phyloP scores from a whole-genome alignment of 2,797 vertebrate species.

The Lates japonicus region DNA sequence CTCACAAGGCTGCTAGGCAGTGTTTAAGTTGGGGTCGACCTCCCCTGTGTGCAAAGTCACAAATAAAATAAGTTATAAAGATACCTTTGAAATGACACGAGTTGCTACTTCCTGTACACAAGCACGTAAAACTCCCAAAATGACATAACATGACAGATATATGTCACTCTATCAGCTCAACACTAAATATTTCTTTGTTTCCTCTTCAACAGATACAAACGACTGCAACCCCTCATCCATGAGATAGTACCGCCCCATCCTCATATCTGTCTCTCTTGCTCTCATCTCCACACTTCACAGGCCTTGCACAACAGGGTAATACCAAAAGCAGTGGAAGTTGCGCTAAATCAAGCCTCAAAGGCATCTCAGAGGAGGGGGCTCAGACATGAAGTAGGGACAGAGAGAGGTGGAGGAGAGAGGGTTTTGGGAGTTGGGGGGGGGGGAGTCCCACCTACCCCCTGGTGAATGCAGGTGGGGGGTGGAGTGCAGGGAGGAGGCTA shows the following conservation, averaged over 20 bases:
- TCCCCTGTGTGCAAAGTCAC: too few species aligned
- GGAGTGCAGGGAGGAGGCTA: constrained; percentile 33
- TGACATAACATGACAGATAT: too few species aligned
- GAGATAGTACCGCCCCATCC: constrained; percentile 87
- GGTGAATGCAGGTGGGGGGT: constrained; percentile 75
- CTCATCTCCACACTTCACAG: constrained; percentile 59
- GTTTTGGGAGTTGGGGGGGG: constrained; percentile 26
- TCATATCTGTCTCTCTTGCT: constrained; percentile 1
- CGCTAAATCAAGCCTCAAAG: constrained; percentile 83
- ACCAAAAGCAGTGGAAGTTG: constrained; percentile 76
- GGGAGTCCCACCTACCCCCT: constrained; percentile 64
- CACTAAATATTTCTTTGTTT: constrained; percentile 4
- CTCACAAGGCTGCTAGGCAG: too few species aligned
- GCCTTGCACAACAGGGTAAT: constrained; percentile 48
- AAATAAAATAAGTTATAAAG: too few species aligned
- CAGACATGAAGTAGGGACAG: constrained; percentile 64
- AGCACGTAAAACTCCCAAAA: too few species aligned
- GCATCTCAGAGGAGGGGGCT: constrained; percentile 56
- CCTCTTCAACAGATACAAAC: constrained; percentile 89
- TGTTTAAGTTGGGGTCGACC: too few species aligned
- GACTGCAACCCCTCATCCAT: constrained; percentile 98
- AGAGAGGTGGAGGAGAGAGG: constrained; percentile 55
- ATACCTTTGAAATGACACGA: too few species aligned
- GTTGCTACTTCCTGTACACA: too few species aligned
- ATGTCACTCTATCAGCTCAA: neutral